Evolutionary conservation across 1,140 invertebrate species (phyloP), one percentile per base, ranked within the genome.

Genomic region (Sycophaga agraensis): DNA sequence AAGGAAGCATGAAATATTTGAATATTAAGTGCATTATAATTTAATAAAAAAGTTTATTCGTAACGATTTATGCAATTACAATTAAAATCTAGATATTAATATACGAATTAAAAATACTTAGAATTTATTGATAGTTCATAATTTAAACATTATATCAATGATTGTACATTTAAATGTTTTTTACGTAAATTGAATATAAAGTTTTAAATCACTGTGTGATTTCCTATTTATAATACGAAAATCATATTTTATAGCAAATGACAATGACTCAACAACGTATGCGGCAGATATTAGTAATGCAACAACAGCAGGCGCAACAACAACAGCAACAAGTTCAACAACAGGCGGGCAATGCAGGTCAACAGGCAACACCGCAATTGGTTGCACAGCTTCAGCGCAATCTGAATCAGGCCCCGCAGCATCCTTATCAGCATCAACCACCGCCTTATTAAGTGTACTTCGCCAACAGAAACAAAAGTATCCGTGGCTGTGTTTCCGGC

Each of bases 351-450:
- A 82, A 81, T 59, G 81, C 81, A 67, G 82, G 82, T 7, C 85
- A 86, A 61, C 84, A 86, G 70, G 83, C 83, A 58, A 83, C 81
- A 0, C 80, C 84, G 1, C 85, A 86, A 61, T 70, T 86, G n/a
- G 83, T 86, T 1, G 85, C 85, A 6, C 85, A 87, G 68, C 75
- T 87, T 59, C 86, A 84, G 64, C 77, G 83, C 37, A 86, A 87
- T 26, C 59, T 78, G n/a, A 77, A 68, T 66, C 79, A 80, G 70
- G 74, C 74, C 2, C 81, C 79, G 5, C 79, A 81, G 63, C 76
- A 79, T 70, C 72, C 80, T 49, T 83, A 82, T 71, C 78, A 77
- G 28, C 80, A 82, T 72, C 82, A 83, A 72, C 82, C 82, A 11
- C 82, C 82, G 61, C 81, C 82, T 63, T 83, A 83, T 69, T 83